Conservation (phyloP, 2,797 vertebrate genomes). For the Etheostoma nigrum region DNA sequence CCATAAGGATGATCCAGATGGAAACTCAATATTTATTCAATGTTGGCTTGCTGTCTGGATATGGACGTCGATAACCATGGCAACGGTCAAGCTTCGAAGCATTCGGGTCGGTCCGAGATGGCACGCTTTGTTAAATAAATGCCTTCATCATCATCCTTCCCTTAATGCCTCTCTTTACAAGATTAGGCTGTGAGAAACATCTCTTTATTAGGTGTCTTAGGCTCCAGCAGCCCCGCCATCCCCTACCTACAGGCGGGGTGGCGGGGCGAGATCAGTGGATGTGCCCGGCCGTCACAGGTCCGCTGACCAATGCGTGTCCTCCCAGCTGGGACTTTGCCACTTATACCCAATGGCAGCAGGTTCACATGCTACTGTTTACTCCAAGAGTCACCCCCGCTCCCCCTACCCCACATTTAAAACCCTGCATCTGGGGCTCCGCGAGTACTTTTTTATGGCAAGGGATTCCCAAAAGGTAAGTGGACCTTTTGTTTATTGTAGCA, state of each 20-base stretch:
- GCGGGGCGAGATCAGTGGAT: slow-evolving; percentile 43
- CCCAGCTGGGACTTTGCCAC: slow-evolving; percentile 75
- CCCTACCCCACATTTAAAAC: slow-evolving; percentile 70
- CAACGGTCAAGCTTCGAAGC: too few species aligned
- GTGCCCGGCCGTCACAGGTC: slow-evolving; percentile 55
- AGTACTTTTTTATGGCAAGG: slow-evolving; percentile 4
- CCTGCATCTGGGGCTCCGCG: slow-evolving; percentile 16
- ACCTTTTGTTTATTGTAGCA: not conserved
- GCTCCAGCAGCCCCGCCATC: slow-evolving; percentile 18
- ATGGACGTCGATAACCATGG: too few species aligned
- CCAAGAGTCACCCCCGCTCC: slow-evolving; percentile 44
- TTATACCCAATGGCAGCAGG: slow-evolving; percentile 68
- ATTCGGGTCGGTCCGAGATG: slow-evolving; percentile 23
- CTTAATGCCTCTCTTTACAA: slow-evolving; percentile 81
- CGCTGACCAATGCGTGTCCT: slow-evolving; percentile 71
- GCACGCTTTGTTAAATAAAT: slow-evolving; percentile 85
- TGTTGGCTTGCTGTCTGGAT: too few species aligned
- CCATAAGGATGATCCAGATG: too few species aligned
- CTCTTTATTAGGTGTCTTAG: slow-evolving; percentile 67
- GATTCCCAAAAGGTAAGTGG: slow-evolving; percentile 56
- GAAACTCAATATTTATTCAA: too few species aligned
- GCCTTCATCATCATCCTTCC: slow-evolving; percentile 75
- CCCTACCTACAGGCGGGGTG: slow-evolving; percentile 31
- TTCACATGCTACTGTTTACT: slow-evolving; percentile 71
- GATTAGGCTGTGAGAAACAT: slow-evolving; percentile 84